Evolutionary conservation across 2,113 vertebrate genomes (phyloP), one percentile per base, ranked within the genome.

Genomic region (Pithys albifrons): DNA sequence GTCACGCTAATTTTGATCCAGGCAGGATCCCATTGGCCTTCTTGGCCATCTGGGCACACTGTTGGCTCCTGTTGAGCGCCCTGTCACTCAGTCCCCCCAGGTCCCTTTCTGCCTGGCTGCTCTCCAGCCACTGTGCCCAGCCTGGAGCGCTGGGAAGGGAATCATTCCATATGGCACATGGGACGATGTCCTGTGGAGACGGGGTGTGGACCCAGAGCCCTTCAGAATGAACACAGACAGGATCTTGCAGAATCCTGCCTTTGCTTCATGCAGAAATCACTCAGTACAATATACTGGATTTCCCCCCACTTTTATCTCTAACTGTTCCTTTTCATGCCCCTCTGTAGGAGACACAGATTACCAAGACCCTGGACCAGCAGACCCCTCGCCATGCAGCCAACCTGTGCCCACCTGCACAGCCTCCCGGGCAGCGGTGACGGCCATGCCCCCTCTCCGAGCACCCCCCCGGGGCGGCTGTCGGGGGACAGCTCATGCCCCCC

Each of bases 331-430:
- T 96, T 88, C 71, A 1, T 70, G 13, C 64, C 70, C 70, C 33
- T 7, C 66, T 97, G 43, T 65, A 98, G 98, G 97, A 97, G 81
- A 95, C 91, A 97, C 81, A 89, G 80, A 95, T 14, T 82, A 89
- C 70, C 96, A 97, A 98, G 97, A 95, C 97, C 92, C 93, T 88
- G 95, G 89, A 96, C 79, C 98, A 97, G 93, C 88, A 86, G 91
- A 19, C 3, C 13, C 22, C 96, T 86, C 97, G 89, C 89, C 97
- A 99, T 99, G 99, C 99, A 99, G 97, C 89, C 98, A 67, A 97
- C 81, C 23, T 97, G 96, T 72, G 93, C 88, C 82, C 98, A 98
- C n/a, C 93, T 91, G 25, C 98, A 96, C 67, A 78, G 89, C 66
- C 90, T 93, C 77, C 90, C 97, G 92, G 98, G 96, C 59, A 97